Evolutionary conservation across 2,797 vertebrate genomes (phyloP).

Genomic region (Simalia tracyae): DNA sequence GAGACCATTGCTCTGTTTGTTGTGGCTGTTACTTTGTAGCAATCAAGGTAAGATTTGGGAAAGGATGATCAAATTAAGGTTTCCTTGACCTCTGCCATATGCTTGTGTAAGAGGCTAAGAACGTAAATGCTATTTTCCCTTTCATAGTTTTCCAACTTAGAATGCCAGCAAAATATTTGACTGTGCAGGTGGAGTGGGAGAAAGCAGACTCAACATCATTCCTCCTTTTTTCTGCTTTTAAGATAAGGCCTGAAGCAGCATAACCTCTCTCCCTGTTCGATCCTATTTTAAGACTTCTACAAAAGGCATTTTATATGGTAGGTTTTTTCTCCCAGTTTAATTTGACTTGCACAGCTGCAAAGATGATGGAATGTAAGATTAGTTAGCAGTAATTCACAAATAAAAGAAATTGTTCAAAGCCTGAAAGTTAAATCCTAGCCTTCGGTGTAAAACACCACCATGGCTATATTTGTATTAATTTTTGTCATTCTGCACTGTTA

Average conservation of each 20-base stretch:
- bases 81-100: neutral
- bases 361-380: neutral
- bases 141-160: neutral
- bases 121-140: neutral
- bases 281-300: neutral
- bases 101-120: neutral
- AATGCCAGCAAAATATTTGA: neutral
- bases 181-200: neutral
- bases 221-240: neutral
- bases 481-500: neutral
- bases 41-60: neutral
- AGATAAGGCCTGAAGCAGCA: neutral
- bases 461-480: neutral
- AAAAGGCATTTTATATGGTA: neutral
- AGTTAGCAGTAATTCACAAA: conserved; percentile 18
- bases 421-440: neutral
- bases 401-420: neutral
- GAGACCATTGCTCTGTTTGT: neutral
- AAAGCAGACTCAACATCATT: neutral
- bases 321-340: neutral
- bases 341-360: neutral
- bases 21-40: neutral
- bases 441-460: neutral
- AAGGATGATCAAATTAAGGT: neutral
- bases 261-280: neutral